Evolutionary conservation across 2,797 vertebrate species (phyloP).

Genomic region (Trachops cirrhosus): DNA sequence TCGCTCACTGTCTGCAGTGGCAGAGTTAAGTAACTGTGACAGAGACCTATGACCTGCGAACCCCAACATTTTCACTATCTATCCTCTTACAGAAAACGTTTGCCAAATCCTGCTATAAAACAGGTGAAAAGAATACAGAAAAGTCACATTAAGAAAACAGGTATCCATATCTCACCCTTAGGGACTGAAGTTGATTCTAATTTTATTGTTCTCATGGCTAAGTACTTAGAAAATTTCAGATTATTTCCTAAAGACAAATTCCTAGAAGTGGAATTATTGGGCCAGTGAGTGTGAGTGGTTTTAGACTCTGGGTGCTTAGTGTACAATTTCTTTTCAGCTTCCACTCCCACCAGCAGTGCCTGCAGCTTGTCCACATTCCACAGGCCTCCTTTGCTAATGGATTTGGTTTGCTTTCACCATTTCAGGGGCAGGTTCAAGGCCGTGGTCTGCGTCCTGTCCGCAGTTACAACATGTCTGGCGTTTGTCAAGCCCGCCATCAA

Average conservation of each 20-base stretch:
- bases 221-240: neutral
- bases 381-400: neutral
- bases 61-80: neutral
- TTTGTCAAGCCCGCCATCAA: conserved; percentile 98
- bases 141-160: neutral
- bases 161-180: neutral
- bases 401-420: conserved; percentile 27
- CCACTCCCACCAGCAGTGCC: neutral
- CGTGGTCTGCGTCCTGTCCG: conserved; percentile 93
- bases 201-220: neutral
- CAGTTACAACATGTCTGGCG: conserved; percentile 93
- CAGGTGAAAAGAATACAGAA: neutral
- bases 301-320: neutral
- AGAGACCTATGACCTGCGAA: neutral
- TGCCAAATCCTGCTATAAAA: neutral
- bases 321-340: neutral
- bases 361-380: neutral
- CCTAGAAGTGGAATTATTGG: neutral
- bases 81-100: neutral
- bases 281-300: neutral
- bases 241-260: neutral
- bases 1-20: neutral
- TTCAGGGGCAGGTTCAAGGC: conserved; percentile 95
- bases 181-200: neutral
- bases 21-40: neutral